Conservation (phyloP, 2,113 vertebrate species). For the Columbina picui region DNA sequence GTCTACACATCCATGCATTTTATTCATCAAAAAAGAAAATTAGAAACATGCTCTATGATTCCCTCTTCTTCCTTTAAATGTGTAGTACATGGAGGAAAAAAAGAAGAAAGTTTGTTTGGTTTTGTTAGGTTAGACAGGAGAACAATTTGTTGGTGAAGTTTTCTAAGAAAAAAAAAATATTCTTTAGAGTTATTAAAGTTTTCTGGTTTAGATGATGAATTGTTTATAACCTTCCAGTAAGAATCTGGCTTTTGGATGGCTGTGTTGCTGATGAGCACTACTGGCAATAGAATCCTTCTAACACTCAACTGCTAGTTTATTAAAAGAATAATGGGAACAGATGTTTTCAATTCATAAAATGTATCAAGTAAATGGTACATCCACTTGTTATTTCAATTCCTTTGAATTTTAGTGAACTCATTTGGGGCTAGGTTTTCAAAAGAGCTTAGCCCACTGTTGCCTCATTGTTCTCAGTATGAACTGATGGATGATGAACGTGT, state of each 20-base stretch:
- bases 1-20: not conserved
- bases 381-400: slow-evolving; percentile 53
- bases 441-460: not conserved
- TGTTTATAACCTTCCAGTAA: not conserved
- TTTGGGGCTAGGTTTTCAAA: slow-evolving; percentile 46
- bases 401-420: slow-evolving; percentile 57
- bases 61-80: not conserved
- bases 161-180: not conserved
- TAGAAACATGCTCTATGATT: fast-evolving
- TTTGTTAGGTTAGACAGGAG: not conserved
- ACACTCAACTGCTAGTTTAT: slow-evolving; percentile 7
- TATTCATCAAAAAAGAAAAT: not conserved
- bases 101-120: not conserved
- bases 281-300: slow-evolving; percentile 24
- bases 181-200: not conserved
- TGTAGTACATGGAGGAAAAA: not conserved
- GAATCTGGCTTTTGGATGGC: not conserved
- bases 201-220: not conserved
- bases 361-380: slow-evolving; percentile 33
- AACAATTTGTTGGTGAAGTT: not conserved
- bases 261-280: not conserved
- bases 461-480: slow-evolving; percentile 23
- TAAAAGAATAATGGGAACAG: slow-evolving; percentile 61
- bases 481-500: not conserved
- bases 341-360: slow-evolving; percentile 58